Evolutionary conservation across 2,888 invertebrate genomes (phyloP), one percentile per base, ranked within the genome.

Genomic region (Busseola fusca): DNA sequence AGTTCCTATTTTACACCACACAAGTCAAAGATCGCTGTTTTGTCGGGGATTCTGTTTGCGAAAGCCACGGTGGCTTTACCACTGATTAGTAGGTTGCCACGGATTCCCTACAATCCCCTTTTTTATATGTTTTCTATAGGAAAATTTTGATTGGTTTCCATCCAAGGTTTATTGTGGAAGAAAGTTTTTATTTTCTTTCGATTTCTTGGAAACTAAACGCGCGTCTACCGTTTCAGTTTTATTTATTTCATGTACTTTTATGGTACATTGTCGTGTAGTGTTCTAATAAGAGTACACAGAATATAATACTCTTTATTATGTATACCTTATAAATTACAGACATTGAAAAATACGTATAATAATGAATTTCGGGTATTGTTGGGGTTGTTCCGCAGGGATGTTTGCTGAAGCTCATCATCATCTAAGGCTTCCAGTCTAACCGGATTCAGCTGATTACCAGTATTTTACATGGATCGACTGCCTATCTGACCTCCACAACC

Each of bases 71-170:
- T 76, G 83, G 82, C 86, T 87, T 88, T 88, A 87, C 83, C 89
- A 86, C 85, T 89, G 89, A 89, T 90, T 89, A 89, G 85, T 85
- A 83, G 72, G 64, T 52, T 60, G 64, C 73, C 62, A 62, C 62
- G 62, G 66, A 82, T 72, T 62, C 64, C 64, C 34, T 37, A 71
- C 82, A 58, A 71, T 80, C 57, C 72, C 57, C 74, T 77, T 80
- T 84, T 82, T 82, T 74, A 73, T 74, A 64, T 75, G 59, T 60
- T 67, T 77, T 80, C 64, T 73, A 70, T 72, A 75, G 71, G 57
- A 74, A 69, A 30, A 74, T 70, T 82, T 75, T 84, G 80, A 84
- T 82, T 84, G 83, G 68, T 59, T 69, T 37, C 45, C 30, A 56
- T 71, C 59, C 50, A 59, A 75, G 54, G 25, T 81, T 81, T 81